Base-by-base conservation (phyloP, 2,113 vertebrate species). In the Gambusia affinis region DNA sequence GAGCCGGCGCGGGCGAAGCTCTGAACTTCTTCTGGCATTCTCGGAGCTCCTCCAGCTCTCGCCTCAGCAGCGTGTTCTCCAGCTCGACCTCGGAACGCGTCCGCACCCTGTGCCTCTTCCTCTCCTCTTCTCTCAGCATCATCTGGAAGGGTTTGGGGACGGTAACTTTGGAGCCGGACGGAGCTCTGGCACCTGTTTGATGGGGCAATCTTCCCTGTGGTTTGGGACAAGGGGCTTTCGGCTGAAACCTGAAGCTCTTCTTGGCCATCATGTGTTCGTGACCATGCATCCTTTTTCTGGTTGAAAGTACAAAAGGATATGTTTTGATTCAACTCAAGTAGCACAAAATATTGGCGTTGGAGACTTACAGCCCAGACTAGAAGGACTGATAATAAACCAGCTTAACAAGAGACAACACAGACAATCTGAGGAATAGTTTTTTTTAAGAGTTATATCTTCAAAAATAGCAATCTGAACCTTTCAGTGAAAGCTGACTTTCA, bases 141-240 rank as follows among this genome's bases (percentile, higher is more conserved):
- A 99, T 99, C 75, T 95, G 93, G 91, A 98, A 99, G n/a, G 97
- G 97, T 82, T 92, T 92, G 69, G 97, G 97, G 47, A 97, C 87
- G 0, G 97, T 98, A 37, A 96, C 68, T 75, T 75, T 96, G 54
- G 94, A 94, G 33, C 82, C 89, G 90, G 95, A 93, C 65, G 67
- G 87, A 47, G 19, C 85, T 70, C 67, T 75, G 66, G 22, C 60
- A n/a, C 73, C 75, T 19, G 35, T 54, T 24, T 57, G 86, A 54
- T 15, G 1, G 24, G 74, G 44, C 22, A 3, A 12, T 44, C 66
- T 62, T 22, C 44, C 64, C 29, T 44, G 78, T 0, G 62, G 66
- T 42, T 83, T 84, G 0, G 12, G 14, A 75, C 17, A 3, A 24
- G 63, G 70, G 60, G 73, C 19, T 5, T 70, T 73, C 15, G 73